Base-by-base conservation (phyloP, 2,888 invertebrate species). In the Matsumyia berberina region DNA sequence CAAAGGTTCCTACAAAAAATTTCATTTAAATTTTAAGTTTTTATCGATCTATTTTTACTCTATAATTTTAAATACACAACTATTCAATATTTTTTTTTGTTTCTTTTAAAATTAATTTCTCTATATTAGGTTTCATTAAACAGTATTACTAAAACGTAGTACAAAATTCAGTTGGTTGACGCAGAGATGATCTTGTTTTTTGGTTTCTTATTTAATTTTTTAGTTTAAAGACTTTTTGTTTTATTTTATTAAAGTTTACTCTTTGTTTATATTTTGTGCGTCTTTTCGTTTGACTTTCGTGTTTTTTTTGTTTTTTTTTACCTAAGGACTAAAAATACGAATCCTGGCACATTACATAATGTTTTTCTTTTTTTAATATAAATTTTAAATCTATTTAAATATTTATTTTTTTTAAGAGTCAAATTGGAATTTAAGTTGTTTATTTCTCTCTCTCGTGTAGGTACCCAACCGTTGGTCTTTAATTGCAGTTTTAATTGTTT, bases 101-200 rank as follows among this genome's bases (percentile, higher is more conserved):
- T 78, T 58, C n/a, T 69, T 64, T 74, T 39, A 53, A 67, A 76
- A 72, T 77, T 72, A 76, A 69, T 66, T 86, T 77, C 62, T 60
- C 69, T 83, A 83, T 73, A 51, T 74, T 85, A 58, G 60, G 33
- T 57, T 29, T 44, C 53, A 11, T 78, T 81, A 39, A 80, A 78
- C 78, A 87, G 87, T 88, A 88, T 88, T 88, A 88, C 87, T 88
- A 88, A 87, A 88, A 88, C 87, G 87, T 87, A 87, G 87, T 87
- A 87, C 87, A 87, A 87, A 86, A 79, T 83, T 86, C 86, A 86
- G 80, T 85, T 86, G 73, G 74, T 85, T 69, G 74, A 80, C 76
- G 85, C 80, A 80, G 83, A 88, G 87, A 81, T 24, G 24, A 24
- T 24, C 4, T 24, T 24, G 24, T 24, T 85, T 87, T 73, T 73